Conservation (phyloP, 2,888 invertebrate species). For the Drymonia ruficornis region DNA sequence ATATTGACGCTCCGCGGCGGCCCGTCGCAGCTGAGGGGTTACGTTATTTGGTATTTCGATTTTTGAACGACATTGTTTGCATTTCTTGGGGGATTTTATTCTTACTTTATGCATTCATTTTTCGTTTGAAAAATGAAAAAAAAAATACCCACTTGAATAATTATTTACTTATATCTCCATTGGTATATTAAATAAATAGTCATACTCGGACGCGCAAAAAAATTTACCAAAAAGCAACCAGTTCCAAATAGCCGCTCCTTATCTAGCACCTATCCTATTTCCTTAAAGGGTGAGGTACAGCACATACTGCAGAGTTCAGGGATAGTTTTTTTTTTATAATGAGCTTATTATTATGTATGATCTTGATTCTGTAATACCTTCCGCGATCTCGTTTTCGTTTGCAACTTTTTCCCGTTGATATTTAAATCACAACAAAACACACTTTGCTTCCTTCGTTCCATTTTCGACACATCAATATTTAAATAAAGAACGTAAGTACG, state of each 20-base stretch:
- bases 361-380: background rate
- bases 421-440: background rate
- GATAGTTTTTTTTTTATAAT: too few relatives aligned
- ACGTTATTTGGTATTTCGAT: constrained; percentile 43
- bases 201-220: too few relatives aligned
- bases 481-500: background rate
- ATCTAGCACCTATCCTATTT: too few relatives aligned
- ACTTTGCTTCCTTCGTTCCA: background rate
- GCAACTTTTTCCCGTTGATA: too few relatives aligned
- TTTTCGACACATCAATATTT: background rate
- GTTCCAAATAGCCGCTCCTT: too few relatives aligned
- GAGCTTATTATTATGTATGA: background rate
- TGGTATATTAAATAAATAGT: too few relatives aligned
- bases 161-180: too few relatives aligned
- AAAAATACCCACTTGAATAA: too few relatives aligned
- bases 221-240: too few relatives aligned
- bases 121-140: too few relatives aligned
- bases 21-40: constrained; percentile 43
- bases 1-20: constrained; percentile 46
- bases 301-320: too few relatives aligned
- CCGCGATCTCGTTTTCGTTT: background rate
- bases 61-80: constrained; percentile 26
- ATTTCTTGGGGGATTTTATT: background rate
- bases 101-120: background rate
- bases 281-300: too few relatives aligned